Conservation (phyloP, 2,797 vertebrate genomes). For the Sebastes ruberrimus region DNA sequence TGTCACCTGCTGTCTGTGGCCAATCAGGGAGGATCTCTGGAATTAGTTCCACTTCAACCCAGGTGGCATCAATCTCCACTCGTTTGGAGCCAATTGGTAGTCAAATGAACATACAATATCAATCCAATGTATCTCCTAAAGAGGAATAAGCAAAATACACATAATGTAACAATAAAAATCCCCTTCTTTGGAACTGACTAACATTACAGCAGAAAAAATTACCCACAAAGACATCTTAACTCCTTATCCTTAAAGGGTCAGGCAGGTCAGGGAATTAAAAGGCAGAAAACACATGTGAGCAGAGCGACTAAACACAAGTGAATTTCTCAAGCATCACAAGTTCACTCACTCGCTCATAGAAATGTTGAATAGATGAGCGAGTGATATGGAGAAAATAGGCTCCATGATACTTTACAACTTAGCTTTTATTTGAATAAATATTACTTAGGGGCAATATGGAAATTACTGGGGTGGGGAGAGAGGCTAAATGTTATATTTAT, state of each 20-base stretch:
- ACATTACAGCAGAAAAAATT: neutral
- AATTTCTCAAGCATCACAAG: neutral
- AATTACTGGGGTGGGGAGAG: no score
- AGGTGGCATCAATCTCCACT: neutral
- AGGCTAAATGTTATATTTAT: no score
- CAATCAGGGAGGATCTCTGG: neutral
- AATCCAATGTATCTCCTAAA: neutral
- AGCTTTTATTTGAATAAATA: constrained; percentile 9
- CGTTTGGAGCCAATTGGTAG: neutral
- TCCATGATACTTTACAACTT: neutral
- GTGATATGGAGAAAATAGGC: neutral
- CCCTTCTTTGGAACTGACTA: neutral
- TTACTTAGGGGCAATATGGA: neutral
- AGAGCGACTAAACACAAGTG: neutral
- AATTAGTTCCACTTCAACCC: neutral
- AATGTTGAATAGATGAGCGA: neutral
- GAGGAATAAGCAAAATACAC: neutral
- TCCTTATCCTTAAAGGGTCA: neutral
- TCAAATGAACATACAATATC: neutral
- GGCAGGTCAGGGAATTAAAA: neutral
- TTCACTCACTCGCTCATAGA: neutral
- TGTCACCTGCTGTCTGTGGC: neutral
- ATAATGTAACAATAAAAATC: neutral
- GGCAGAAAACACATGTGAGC: no score
- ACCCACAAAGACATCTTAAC: neutral